Percentiles rank a stretch among this genome's conserved stretches.
Evolutionary conservation across 2,888 invertebrate genomes (phyloP).

Genomic region (Mythimna albipuncta): DNA sequence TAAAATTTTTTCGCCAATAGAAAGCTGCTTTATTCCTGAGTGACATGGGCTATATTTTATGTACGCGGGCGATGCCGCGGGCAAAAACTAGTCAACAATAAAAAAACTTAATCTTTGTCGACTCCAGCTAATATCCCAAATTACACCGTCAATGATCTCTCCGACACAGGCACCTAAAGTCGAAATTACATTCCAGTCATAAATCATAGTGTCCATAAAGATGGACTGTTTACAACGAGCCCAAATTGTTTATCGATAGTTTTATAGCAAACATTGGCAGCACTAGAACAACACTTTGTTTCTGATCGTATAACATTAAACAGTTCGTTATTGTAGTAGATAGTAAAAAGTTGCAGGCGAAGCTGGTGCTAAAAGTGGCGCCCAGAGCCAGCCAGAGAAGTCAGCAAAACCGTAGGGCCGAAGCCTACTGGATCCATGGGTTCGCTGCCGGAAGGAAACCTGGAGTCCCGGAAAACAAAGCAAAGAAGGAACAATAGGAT

Average conservation of each 20-base stretch:
- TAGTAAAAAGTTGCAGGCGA: neutral
- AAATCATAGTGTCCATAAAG: slow-evolving; percentile 54
- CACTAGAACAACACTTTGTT: slow-evolving; percentile 40
- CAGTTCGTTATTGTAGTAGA: slow-evolving; percentile 12
- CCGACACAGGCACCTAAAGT: slow-evolving; percentile 21
- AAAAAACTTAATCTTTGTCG: slow-evolving; percentile 13
- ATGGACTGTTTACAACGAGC: slow-evolving; percentile 43
- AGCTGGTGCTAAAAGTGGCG: neutral
- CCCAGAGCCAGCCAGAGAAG: neutral
- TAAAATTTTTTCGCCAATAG: too few species aligned
- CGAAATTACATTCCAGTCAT: slow-evolving; percentile 22
- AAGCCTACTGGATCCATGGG: too few species aligned
- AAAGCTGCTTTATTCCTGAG: too few species aligned
- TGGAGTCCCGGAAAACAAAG: too few species aligned
- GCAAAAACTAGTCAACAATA: too few species aligned
- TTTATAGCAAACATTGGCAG: slow-evolving; percentile 43
- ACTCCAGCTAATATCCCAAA: slow-evolving; percentile 13
- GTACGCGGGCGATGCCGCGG: too few species aligned
- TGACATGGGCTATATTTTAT: too few species aligned
- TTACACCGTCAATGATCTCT: slow-evolving; percentile 16
- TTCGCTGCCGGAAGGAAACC: too few species aligned
- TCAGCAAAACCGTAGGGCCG: too few species aligned
- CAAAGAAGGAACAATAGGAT: too few species aligned
- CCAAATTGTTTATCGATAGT: slow-evolving; percentile 51
- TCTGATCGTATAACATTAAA: slow-evolving; percentile 12